Evolutionary conservation across 2,797 vertebrate species (phyloP), one percentile per base, ranked within the genome.

Genomic region (Amazona finschi): DNA sequence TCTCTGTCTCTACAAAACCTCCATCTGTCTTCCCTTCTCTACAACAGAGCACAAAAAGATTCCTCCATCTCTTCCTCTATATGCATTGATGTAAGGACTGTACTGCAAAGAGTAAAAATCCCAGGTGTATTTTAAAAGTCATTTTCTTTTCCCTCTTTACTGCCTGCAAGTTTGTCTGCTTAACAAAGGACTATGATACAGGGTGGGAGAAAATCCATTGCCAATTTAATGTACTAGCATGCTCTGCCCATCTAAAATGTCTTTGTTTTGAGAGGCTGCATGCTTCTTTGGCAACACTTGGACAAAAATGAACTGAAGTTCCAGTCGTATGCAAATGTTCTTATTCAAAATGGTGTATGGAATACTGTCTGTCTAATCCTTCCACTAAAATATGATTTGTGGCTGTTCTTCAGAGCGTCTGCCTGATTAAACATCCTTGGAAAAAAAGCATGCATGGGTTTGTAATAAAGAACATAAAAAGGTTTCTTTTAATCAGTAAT

Each of bases 401-500:
- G 55, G 73, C 60, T 90, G 76, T 70, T 95, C 82, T 92, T 95
- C 85, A 92, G 64, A 95, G 82, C 0, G n/a, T 66, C 78, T 94
- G 87, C 73, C 66, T 93, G 92, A 89, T 91, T 92, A 94, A 95
- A 93, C 38, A 89, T 86, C 88, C 91, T 91, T 91, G 66, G 64
- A 27, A 93, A 84, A 85, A 86, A 85, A 47, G 12, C n/a, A 91
- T 19, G 62, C 71, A 87, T 66, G 53, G 87, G 76, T 75, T 90
- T 82, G 78, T 90, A 95, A 95, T 52, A 93, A 83, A 93, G 84
- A 74, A 91, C 60, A 74, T 62, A 65, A 90, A 96, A 91, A 81
- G 62, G n/a, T 82, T 93, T 94, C 44, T 94, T 96, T 90, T 87
- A 95, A 96, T 95, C 88, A 96, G 90, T 94, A 95, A 95, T 95